Evolutionary conservation across 2,113 vertebrate species (phyloP), one percentile per base, ranked within the genome.

Genomic region (Bambusicola thoracicus): DNA sequence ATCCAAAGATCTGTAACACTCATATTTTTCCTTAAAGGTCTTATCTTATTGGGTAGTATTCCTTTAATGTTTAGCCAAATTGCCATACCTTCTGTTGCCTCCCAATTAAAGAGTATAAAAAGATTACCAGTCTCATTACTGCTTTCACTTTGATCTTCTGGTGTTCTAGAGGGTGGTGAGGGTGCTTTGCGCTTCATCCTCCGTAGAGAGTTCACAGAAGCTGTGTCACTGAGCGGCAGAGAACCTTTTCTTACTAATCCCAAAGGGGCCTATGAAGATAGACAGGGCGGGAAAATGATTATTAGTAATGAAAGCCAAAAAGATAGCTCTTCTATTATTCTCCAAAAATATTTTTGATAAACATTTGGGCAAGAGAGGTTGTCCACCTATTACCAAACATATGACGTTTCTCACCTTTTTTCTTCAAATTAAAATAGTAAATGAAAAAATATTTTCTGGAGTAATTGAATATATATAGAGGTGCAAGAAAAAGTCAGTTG

Each of bases 141-240:
- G 84, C 62, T 90, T 55, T 97, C 94, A 72, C 86, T 96, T 53
- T 96, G 97, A 90, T 98, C 97, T 69, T 94, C 95, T 30, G 96
- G 59, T 44, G 69, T 87, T 93, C 96, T 93, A 6, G 97, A 97
- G 36, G 97, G 97, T 29, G 99, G 99, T 0, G 98, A 98, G 41
- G 99, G 99, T 29, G 99, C 99, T 97, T 98, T 99, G 67, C 99
- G 98, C 88, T 99, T 99, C 68, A 97, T 98, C 74, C 98, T 98
- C 92, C 97, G 99, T n/a, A 99, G 93, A 62, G 98, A 99, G 81
- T 96, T 98, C 15, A 98, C 69, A 0, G 97, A 94, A 2, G 97
- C 96, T 0, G 97, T 94, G 38, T 97, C 97, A 65, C 97, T 97
- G 69, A 97, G 97, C 0, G 94, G 97, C 90, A 98, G 89, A n/a